A percentile compares a stretch with the other conserved stretches of the same genome.
phyloP scores from a whole-genome alignment of 2,797 vertebrate species.

The Danio albolineatus region DNA sequence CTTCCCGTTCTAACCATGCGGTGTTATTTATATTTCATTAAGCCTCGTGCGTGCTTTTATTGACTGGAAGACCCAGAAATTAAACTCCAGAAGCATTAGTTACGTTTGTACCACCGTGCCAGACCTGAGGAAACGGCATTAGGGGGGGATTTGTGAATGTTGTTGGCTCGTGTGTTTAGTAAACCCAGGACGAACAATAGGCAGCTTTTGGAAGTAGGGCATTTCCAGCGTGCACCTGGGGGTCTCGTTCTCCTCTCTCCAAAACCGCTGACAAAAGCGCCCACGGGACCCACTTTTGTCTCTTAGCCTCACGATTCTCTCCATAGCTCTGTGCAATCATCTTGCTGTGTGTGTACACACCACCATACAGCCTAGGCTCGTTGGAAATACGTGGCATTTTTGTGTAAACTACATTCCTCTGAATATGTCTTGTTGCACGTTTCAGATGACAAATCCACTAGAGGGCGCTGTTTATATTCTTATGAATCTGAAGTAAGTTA shows the following conservation, averaged over 20 bases:
- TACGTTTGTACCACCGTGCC: neutral
- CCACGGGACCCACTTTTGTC: conserved; percentile 58
- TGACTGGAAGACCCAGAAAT: neutral
- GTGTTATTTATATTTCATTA: neutral
- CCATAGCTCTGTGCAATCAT: conserved; percentile 40
- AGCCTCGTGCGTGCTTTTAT: neutral
- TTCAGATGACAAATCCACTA: too few relatives aligned
- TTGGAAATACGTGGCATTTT: too few relatives aligned
- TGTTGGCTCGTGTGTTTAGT: conserved; percentile 17
- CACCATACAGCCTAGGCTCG: too few relatives aligned
- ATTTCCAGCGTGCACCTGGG: conserved; percentile 75
- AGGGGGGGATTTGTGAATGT: neutral
- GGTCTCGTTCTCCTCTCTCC: conserved; percentile 70
- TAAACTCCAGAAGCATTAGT: neutral
- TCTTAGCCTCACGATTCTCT: conserved; percentile 4
- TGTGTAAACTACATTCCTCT: too few relatives aligned
- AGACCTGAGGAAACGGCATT: neutral
- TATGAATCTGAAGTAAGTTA: too few relatives aligned
- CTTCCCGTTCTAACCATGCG: conserved; percentile 32
- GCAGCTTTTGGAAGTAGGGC: conserved; percentile 72
- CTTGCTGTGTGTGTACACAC: conserved; percentile 10
- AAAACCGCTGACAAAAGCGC: conserved; percentile 74
- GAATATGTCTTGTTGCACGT: too few relatives aligned
- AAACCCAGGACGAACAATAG: conserved; percentile 43
- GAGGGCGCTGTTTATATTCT: too few relatives aligned